These are phyloP conservation scores for Beris morrisii DNA, from an alignment of 2,888 invertebrate species.

Conservation along the genomic window DNA sequence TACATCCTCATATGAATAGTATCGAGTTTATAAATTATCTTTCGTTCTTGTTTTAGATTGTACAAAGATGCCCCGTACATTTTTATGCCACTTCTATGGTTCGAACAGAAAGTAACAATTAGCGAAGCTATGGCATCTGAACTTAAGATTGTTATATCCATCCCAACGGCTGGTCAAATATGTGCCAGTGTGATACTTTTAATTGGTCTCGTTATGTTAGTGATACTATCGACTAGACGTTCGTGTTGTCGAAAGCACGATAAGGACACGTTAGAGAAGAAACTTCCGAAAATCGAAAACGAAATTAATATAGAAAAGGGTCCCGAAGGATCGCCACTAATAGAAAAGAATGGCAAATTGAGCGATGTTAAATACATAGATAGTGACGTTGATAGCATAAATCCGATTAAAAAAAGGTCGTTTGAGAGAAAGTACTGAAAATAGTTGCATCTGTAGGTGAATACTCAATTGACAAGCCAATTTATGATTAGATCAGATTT, in stretches of 20 bases:
- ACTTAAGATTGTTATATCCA: conserved; percentile 58
- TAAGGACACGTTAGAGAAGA: conserved; percentile 10
- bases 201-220: conserved; percentile 55
- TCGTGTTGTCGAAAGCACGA: conserved; percentile 12
- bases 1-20: not conserved
- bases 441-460: conserved; percentile 7
- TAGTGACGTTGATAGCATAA: not conserved
- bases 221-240: conserved; percentile 48
- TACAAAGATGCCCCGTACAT: conserved; percentile 68
- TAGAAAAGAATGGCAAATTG: conserved; percentile 22
- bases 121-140: conserved; percentile 61
- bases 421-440: conserved; percentile 18
- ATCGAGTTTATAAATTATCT: conserved; percentile 7
- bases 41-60: conserved; percentile 58
- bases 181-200: conserved; percentile 57
- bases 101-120: conserved; percentile 68
- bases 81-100: conserved; percentile 78
- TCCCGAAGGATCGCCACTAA: conserved; percentile 48
- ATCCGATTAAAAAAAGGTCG: no score
- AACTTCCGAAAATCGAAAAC: conserved; percentile 12
- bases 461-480: conserved; percentile 27
- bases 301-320: conserved; percentile 40
- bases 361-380: not conserved
- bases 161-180: conserved; percentile 60
- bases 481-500: conserved; percentile 2